These are phyloP conservation scores for Lathronympha strigana DNA, from an alignment of 2,888 invertebrate genomes.

Conservation along the genomic window DNA sequence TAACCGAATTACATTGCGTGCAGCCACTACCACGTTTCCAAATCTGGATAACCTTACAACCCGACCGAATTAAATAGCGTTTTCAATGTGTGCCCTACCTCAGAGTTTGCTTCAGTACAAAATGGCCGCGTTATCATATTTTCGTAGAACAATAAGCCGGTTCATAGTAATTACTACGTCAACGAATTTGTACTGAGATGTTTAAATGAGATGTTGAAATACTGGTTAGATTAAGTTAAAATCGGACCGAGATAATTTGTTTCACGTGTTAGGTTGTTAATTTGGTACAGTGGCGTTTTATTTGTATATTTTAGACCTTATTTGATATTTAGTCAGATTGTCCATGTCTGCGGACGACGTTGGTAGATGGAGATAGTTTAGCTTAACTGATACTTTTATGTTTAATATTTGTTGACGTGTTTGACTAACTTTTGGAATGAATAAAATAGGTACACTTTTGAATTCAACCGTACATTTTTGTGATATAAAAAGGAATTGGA, in stretches of 20 bases:
- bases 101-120: conserved; percentile 42
- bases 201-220: conserved; percentile 59
- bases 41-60: conserved; percentile 61
- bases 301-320: not conserved
- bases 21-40: conserved; percentile 65
- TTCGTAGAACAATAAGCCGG: conserved; percentile 68
- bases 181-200: conserved; percentile 70
- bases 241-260: conserved; percentile 37
- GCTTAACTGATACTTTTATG: not conserved
- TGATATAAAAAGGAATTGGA: too few relatives aligned
- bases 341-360: not conserved
- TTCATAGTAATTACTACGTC: conserved; percentile 68
- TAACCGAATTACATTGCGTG: conserved; percentile 73
- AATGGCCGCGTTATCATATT: conserved; percentile 47
- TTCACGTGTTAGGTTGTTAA: conserved; percentile 26
- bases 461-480: too few relatives aligned
- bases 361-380: not conserved
- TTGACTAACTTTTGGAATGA: too few relatives aligned
- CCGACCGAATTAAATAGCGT: conserved; percentile 48
- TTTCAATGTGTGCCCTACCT: conserved; percentile 32
- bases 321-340: not conserved
- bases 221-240: conserved; percentile 50
- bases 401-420: too few relatives aligned
- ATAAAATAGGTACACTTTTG: too few relatives aligned
- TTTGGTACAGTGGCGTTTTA: conserved; percentile 10